Conservation (phyloP, 2,113 vertebrate genomes). For the Calidris pugnax region DNA sequence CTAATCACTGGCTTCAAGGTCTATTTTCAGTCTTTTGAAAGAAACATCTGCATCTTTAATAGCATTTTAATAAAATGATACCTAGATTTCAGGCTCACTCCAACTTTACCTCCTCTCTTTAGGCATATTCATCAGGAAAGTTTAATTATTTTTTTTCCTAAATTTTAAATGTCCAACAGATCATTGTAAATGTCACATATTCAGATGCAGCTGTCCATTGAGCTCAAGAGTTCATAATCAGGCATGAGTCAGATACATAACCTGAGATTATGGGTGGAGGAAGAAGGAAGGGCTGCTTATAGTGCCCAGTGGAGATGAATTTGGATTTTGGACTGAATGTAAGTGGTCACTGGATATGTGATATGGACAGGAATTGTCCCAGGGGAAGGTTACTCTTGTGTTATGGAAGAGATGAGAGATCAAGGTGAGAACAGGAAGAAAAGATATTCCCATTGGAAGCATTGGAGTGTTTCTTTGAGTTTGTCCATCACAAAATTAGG, state of each 20-base stretch:
- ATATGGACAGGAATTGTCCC: not conserved
- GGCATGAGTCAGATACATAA: not conserved
- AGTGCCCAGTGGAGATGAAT: not conserved
- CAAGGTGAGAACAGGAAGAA: not conserved
- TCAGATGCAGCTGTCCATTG: not conserved
- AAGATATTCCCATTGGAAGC: not conserved
- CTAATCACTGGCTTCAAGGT: not conserved
- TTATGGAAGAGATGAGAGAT: not conserved
- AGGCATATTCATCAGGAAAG: not conserved
- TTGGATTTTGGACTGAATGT: not conserved
- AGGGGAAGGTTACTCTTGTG: not conserved
- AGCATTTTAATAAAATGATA: not conserved
- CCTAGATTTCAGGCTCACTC: not conserved
- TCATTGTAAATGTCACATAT: not conserved
- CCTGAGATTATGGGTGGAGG: rapidly evolving
- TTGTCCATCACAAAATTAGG: not conserved
- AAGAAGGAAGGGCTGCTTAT: not conserved
- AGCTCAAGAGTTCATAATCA: not conserved
- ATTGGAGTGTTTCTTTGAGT: not conserved
- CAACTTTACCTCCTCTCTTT: not conserved
- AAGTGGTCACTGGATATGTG: not conserved
- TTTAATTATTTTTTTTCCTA: not conserved
- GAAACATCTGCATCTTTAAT: not conserved
- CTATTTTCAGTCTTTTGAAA: not conserved
- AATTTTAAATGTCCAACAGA: not conserved